Evolutionary conservation across 2,888 invertebrate species (phyloP).

Genomic region (Troilus luridus): DNA sequence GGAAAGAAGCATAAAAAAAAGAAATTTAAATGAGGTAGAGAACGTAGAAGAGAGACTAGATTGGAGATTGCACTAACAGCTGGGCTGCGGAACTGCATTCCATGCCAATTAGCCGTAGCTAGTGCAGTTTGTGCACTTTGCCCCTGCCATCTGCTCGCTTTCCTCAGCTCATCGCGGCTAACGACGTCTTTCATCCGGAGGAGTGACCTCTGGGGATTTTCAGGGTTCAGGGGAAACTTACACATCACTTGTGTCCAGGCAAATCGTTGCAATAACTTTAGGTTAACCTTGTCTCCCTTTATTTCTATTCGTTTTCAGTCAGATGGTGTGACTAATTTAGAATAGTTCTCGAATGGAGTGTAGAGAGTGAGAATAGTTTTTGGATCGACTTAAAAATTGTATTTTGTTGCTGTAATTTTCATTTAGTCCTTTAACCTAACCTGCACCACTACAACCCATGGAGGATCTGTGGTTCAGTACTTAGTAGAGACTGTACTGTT

Average conservation of each 20-base stretch:
- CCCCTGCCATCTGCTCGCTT: slow-evolving; percentile 41
- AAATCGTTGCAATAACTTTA: too few relatives aligned
- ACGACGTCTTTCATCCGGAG: background rate
- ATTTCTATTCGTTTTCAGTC: too few relatives aligned
- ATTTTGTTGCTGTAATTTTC: too few relatives aligned
- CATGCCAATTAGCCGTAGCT: background rate
- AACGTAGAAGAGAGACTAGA: slow-evolving; percentile 25
- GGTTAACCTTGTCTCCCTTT: too few relatives aligned
- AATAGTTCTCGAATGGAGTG: too few relatives aligned
- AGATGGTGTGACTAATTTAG: too few relatives aligned
- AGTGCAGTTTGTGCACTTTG: slow-evolving; percentile 49
- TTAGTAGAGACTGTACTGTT: too few relatives aligned
- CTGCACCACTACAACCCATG: too few relatives aligned
- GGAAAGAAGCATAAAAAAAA: slow-evolving; percentile 31
- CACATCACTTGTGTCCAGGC: background rate
- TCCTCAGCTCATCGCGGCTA: slow-evolving; percentile 1
- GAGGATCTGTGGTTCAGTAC: too few relatives aligned
- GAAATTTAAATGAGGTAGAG: slow-evolving; percentile 49
- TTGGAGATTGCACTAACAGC: slow-evolving; percentile 43
- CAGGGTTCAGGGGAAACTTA: background rate
- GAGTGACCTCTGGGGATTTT: background rate
- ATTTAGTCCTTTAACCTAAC: too few relatives aligned
- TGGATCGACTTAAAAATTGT: too few relatives aligned
- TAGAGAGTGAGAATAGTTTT: too few relatives aligned
- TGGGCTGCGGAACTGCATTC: slow-evolving; percentile 37